Base-by-base conservation (phyloP, 2,888 invertebrate genomes). In the Neuroscelio doddi region DNA sequence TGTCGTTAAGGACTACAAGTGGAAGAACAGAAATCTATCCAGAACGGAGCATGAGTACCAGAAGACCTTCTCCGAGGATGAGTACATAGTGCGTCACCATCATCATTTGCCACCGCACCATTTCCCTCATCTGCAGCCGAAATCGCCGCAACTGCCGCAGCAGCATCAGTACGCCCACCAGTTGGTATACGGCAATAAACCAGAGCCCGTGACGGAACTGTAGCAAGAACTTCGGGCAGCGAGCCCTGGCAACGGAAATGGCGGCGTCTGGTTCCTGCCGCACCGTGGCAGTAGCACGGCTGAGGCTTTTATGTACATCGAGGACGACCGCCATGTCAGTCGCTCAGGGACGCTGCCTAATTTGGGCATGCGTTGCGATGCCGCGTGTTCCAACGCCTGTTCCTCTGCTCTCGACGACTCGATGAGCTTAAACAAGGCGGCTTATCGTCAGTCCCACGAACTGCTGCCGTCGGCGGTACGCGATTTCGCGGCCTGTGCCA, bases 171-270 rank as follows among this genome's bases (percentile, higher is more conserved):
- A 62, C 16, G 75, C 75, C 24, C 78, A 79, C 14, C 79, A 71
- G 71, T 70, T 78, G 12, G 71, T 76, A 15, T 68, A 78, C 45
- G 79, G 88, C 80, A 83, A 87, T 68, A 88, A 90, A 80, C 92
- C 93, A 14, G 92, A 94, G 80, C 95, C 95, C 73, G 94, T 94
- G 79, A 95, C 95, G 88, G 95, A 94, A 85, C 94, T 95, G 93
- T 95, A 94, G 94, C 94, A 94, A 94, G 94, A 94, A 89, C 92
- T 93, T 87, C 93, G 93, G 93, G 93, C 94, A 90, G 93, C 93
- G 88, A 84, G 85, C 82, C 85, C 86, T 72, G 81, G 82, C 59
- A 80, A 77, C 91, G 81, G 81, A 55, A 80, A 78, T 91, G 88
- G 91, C 88, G 90, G 92, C 89, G 86, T 92, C 88, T 88, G 92